These are phyloP conservation scores for Mirounga angustirostris DNA, from an alignment of 2,113 vertebrate species.

Conservation along the genomic window DNA sequence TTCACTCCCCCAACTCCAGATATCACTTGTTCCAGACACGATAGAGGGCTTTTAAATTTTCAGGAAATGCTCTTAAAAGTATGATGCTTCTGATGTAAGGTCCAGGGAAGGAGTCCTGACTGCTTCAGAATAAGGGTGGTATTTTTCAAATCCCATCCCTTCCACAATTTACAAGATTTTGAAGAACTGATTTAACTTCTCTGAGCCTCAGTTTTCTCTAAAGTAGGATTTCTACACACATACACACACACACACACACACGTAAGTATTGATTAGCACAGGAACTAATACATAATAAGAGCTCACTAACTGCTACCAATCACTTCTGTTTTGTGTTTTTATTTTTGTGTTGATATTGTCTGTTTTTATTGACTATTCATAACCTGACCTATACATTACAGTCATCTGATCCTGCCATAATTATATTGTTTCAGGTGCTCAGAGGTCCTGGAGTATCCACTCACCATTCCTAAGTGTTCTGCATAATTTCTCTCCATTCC, in stretches of 20 bases:
- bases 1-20: neutral
- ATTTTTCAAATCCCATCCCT: neutral
- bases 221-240: neutral
- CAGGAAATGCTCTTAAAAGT: neutral
- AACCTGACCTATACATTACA: neutral
- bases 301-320: neutral
- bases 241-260: too few relatives aligned
- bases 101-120: neutral
- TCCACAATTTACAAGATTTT: neutral
- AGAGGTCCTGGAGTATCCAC: neutral
- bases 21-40: neutral
- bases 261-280: neutral
- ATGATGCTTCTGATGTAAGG: neutral
- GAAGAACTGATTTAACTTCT: neutral
- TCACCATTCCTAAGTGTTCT: neutral
- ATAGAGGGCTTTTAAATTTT: neutral
- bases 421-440: neutral
- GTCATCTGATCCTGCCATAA: neutral
- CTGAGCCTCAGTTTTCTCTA: neutral
- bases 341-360: neutral
- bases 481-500: neutral
- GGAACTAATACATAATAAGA: neutral
- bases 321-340: neutral
- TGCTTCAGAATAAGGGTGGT: neutral
- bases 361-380: neutral